Conservation (phyloP, 2,888 invertebrate species). For the Agrochola lychnidis region DNA sequence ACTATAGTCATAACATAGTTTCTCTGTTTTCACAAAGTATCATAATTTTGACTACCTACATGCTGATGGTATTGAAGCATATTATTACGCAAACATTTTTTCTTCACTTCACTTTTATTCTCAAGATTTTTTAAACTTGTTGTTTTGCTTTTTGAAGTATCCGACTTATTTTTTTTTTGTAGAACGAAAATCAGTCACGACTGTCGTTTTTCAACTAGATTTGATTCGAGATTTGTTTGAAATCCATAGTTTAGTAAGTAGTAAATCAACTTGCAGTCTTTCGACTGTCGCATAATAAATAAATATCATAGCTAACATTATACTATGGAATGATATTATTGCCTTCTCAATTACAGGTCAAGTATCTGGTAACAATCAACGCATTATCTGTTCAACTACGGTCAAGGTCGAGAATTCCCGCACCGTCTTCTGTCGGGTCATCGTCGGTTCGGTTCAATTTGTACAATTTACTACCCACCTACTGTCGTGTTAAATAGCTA, state of each 20-base stretch:
- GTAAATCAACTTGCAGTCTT: not conserved
- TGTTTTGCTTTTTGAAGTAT: not conserved
- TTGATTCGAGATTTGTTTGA: not conserved
- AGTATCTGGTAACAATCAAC: conserved; percentile 60
- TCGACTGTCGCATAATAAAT: not conserved
- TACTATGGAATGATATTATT: conserved; percentile 36
- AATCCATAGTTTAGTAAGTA: not conserved
- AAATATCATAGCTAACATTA: conserved; percentile 24
- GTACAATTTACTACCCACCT: conserved; percentile 73
- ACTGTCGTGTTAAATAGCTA: conserved; percentile 63
- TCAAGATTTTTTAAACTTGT: not conserved
- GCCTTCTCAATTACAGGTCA: conserved; percentile 58
- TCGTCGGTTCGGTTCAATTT: conserved; percentile 69
- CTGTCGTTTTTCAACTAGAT: not conserved
- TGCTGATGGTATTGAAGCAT: not conserved
- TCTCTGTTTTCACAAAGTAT: not conserved
- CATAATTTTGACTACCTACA: not conserved
- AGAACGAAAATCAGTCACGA: not conserved
- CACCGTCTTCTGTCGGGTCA: conserved; percentile 40
- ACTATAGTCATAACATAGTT: not conserved
- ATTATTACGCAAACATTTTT: not conserved
- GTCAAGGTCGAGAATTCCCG: conserved; percentile 67
- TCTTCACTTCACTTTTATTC: not conserved
- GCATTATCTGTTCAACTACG: conserved; percentile 57
- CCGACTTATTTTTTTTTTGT: not conserved